Evolutionary conservation across 2,797 vertebrate genomes (phyloP), one percentile per base, ranked within the genome.

Genomic region (Danio jaintianensis): DNA sequence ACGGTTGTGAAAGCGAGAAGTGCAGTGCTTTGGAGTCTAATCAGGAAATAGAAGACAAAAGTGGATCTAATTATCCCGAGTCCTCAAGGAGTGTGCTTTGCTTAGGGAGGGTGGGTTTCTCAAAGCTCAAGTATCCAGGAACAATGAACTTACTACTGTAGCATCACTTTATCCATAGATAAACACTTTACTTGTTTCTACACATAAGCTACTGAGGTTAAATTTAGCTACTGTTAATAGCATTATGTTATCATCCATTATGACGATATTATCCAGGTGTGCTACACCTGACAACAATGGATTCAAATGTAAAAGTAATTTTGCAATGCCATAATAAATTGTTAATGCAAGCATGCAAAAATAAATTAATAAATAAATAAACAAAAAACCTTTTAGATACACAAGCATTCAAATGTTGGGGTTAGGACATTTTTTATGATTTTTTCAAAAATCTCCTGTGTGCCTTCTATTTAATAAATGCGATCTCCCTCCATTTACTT

Each of bases 31-130:
- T 78, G 47, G 80, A 85, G 77, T 78, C 63, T 68, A 75, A 83
- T 82, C 76, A 87, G 73, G 66, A 83, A 85, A 71, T 29, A 48
- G 58, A 76, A 83, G 83, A 85, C 75, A 84, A 88, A 88, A 85
- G 76, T 80, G 71, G 82, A 81, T 64, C 79, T 87, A 87, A 86
- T 87, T 86, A 88, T 83, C 81, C 22, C 7, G 10, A 56, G 69
- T 74, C 73, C 83, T 87, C 69, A 53, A 58, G 12, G 62, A 71
- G 38, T 29, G 59, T 15, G 38, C 29, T 48, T 80, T 66, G 47
- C 68, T 74, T 16, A 11, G 73, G 59, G 58, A 85, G 75, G 82
- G 66, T 83, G 66, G 40, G 55, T 75, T 86, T 62, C 62, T 75
- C 77, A 71, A 47, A 71, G 63, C 78, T 70, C 22, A 66, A 71